A percentile compares a stretch with the other conserved stretches of the same genome.
Conservation (phyloP, 2,888 invertebrate species). For the Uropetala carovei region DNA sequence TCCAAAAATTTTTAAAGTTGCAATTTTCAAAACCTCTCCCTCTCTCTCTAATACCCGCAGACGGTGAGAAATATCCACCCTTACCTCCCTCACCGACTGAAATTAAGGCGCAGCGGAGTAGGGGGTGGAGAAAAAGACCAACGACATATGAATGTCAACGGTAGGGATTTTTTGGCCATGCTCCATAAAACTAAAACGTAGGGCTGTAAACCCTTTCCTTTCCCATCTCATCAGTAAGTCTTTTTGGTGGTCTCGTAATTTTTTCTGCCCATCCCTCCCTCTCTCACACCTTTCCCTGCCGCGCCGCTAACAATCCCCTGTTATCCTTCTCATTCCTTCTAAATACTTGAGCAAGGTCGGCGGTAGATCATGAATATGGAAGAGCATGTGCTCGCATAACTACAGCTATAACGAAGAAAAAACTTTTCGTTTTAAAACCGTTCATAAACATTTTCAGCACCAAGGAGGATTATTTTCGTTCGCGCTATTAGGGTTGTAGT, state of each 20-base stretch:
- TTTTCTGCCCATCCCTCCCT: conserved; percentile 16
- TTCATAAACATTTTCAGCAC: not conserved
- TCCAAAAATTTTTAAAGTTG: not conserved
- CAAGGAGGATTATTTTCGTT: not conserved
- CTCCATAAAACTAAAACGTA: conserved; percentile 52
- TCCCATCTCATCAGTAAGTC: conserved; percentile 61
- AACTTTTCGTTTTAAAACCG: not conserved
- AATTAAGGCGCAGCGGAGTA: not conserved
- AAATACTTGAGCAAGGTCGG: conserved; percentile 24
- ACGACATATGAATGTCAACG: conserved; percentile 14
- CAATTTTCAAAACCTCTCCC: not conserved
- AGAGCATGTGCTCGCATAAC: not conserved
- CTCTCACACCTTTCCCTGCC: not conserved
- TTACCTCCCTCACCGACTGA: not conserved
- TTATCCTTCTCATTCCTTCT: not conserved
- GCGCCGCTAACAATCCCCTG: not conserved
- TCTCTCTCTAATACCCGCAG: not conserved
- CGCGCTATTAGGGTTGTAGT: not conserved
- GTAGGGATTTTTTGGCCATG: conserved; percentile 26
- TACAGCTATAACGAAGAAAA: not conserved
- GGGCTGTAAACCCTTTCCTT: conserved; percentile 57
- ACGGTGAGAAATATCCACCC: not conserved
- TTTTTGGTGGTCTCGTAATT: conserved; percentile 62
- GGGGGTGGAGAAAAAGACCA: conserved; percentile 14
- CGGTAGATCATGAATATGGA: not conserved